Conservation (phyloP, 2,113 vertebrate genomes). For the Eretmochelys imbricata region DNA sequence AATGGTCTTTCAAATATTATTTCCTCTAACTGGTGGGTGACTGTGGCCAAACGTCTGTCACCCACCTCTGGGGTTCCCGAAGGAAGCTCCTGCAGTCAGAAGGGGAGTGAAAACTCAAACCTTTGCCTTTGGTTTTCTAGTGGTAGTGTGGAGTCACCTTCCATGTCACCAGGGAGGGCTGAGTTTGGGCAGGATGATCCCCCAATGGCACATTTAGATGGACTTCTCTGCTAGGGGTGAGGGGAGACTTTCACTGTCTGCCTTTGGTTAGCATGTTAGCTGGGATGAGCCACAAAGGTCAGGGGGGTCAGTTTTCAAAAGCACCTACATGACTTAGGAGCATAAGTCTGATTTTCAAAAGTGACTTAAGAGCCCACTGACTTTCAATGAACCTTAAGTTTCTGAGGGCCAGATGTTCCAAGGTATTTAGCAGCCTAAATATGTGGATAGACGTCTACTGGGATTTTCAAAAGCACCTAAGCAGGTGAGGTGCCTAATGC, state of each 20-base stretch:
- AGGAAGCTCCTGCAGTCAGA: not conserved
- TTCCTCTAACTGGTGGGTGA: not conserved
- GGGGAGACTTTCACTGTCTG: not conserved
- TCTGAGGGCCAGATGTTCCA: not conserved
- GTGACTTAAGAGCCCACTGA: not conserved
- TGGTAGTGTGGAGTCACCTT: not conserved
- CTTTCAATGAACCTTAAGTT: not conserved
- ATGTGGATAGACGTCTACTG: not conserved
- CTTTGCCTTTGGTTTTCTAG: not conserved
- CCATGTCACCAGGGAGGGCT: not conserved
- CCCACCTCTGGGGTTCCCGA: not conserved
- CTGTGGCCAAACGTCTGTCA: not conserved
- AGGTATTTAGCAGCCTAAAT: accelerated
- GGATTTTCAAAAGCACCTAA: not conserved
- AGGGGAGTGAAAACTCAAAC: not conserved
- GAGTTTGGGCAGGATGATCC: not conserved
- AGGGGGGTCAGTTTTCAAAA: not conserved
- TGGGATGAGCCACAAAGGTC: not conserved
- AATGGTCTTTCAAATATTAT: no score
- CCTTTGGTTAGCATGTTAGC: not conserved
- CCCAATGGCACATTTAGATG: not conserved
- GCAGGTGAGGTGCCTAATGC: not conserved
- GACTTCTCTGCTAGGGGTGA: not conserved
- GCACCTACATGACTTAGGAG: not conserved
- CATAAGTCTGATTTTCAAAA: not conserved